Base-by-base conservation (phyloP, 1,140 invertebrate species). In the Drosophila tristis region DNA sequence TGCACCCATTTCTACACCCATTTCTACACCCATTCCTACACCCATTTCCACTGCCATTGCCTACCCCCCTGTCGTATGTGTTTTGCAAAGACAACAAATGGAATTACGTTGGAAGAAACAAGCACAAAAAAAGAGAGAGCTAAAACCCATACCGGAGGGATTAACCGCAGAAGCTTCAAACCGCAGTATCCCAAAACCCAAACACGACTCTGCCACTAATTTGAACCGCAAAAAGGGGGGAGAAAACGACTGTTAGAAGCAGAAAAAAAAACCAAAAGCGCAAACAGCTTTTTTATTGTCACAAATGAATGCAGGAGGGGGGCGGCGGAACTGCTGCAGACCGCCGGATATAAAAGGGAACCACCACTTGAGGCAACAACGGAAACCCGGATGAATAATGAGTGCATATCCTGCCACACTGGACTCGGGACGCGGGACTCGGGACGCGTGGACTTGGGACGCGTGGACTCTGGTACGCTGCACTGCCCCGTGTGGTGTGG, bases 371-470 rank as follows among this genome's bases (percentile, higher is more conserved):
- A 72, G 47, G 48, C 43, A 20, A 35, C 53, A 81, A 39, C 78
- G 81, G 70, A 75, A 74, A 48, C 65, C 70, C 56, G 72, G 77
- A 86, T 86, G 82, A 86, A 86, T 86, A 86, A 86, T 86, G 81
- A 75, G 78, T 58, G 62, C 35, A 67, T 42, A 78, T 73, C 63
- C 56, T 39, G 35, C 35, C 35, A 39, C 55, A 56, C 59, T 57
- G 26, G 26, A 25, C 23, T 25, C 23, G 2, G 4, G 23, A 4
- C 23, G 16, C 16, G 20, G 20, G n/a, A n/a, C n/a, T n/a, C n/a
- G n/a, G 20, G 20, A 20, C 20, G 1, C 0, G 20, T 1, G 20
- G 20, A 20, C 16, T 16, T 1, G 16, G 16, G 16, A 16, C 1
- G 23, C 23, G 4, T 1, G 1, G 29, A 31, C 29, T 31, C 29